phyloP scores from a whole-genome alignment of 2,797 vertebrate genomes.

The Sebastes itinus region DNA sequence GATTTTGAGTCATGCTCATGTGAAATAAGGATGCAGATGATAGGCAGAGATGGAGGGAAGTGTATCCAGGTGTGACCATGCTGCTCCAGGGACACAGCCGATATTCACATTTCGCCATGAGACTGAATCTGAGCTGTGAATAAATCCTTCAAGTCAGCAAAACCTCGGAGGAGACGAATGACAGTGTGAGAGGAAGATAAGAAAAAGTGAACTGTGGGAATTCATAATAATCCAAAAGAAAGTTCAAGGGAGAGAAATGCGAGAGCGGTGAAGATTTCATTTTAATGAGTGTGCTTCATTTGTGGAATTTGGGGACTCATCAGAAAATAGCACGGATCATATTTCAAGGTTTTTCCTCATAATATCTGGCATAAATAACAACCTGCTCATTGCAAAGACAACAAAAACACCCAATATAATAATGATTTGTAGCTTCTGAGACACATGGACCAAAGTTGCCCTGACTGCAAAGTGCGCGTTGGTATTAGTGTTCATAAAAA shows the following conservation, averaged over 20 bases:
- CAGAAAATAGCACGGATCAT: neutral
- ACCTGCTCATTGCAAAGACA: slow-evolving; percentile 10
- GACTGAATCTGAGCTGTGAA: slow-evolving; percentile 55
- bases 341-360: neutral
- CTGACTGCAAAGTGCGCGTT: neutral
- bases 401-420: neutral
- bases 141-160: slow-evolving; percentile 49
- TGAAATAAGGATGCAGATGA: slow-evolving; percentile 7
- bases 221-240: slow-evolving; percentile 9
- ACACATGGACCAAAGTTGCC: neutral
- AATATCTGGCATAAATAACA: neutral
- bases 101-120: slow-evolving; percentile 47
- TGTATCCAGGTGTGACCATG: slow-evolving; percentile 45
- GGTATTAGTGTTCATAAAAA: slow-evolving; percentile 30
- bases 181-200: slow-evolving; percentile 18
- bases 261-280: neutral
- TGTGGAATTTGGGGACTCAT: neutral
- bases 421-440: slow-evolving; percentile 18
- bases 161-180: slow-evolving; percentile 30
- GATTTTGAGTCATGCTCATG: neutral
- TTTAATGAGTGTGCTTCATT: slow-evolving; percentile 25
- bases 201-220: slow-evolving; percentile 16
- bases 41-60: neutral
- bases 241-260: neutral
- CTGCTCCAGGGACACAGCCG: slow-evolving; percentile 25